These are phyloP conservation scores for Bombus waltoni DNA, from an alignment of 1,140 invertebrate species.

Conservation along the genomic window DNA sequence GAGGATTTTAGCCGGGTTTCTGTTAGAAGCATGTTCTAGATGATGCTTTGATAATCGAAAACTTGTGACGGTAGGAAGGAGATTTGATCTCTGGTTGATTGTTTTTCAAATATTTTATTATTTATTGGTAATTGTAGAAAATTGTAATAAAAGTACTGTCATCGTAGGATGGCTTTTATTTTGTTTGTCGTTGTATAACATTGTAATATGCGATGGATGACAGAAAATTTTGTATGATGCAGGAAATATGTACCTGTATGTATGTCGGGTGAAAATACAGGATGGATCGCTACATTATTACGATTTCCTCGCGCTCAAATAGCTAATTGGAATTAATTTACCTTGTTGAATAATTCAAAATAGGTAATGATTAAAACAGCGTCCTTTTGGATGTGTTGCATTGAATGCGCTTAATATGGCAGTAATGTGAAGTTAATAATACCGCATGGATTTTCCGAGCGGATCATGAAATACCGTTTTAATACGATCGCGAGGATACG, in stretches of 20 bases:
- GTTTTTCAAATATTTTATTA: conserved; percentile 16
- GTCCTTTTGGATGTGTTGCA: background rate
- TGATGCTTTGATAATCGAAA: background rate
- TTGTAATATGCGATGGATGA: too few relatives aligned
- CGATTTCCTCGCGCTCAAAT: background rate
- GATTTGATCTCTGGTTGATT: background rate
- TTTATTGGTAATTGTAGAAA: background rate
- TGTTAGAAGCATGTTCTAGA: background rate
- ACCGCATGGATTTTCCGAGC: background rate
- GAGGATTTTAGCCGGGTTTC: background rate
- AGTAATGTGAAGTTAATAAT: conserved; percentile 12
- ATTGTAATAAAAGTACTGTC: background rate
- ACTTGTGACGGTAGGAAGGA: background rate
- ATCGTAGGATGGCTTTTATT: background rate
- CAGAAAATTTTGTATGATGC: too few relatives aligned
- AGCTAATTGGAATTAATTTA: conserved; percentile 31
- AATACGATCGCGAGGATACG: background rate
- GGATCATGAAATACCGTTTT: background rate
- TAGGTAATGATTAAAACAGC: conserved; percentile 25
- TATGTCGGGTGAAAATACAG: background rate
- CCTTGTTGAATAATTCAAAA: conserved; percentile 33
- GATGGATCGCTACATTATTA: background rate
- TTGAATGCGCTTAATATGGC: background rate
- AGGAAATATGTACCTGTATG: too few relatives aligned
- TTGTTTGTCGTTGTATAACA: background rate